Conservation (phyloP, 1,140 invertebrate species). For the Drosophila sucinea region DNA sequence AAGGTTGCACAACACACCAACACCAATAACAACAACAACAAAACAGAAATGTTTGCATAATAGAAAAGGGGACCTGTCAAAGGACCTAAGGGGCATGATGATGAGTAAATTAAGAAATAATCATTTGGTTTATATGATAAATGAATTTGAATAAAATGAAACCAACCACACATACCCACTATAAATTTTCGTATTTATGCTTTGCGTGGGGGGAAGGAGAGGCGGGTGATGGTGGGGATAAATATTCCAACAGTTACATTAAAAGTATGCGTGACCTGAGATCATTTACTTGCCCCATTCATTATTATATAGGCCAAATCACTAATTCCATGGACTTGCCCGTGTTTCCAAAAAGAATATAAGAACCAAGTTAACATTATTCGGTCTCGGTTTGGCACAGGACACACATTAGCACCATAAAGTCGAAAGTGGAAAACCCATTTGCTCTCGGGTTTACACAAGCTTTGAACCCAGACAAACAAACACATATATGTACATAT, state of each 20-base stretch:
- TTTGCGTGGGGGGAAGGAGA: no score
- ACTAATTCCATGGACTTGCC: not conserved
- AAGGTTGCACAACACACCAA: conserved; percentile 5
- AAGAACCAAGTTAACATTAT: not conserved
- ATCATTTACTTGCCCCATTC: conserved; percentile 19
- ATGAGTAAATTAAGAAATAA: conserved; percentile 34
- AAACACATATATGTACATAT: conserved; percentile 19
- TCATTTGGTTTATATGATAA: conserved; percentile 4
- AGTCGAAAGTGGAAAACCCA: conserved; percentile 9
- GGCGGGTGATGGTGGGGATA: not conserved
- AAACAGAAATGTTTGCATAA: conserved; percentile 19
- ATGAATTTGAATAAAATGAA: conserved; percentile 21
- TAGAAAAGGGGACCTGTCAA: not conserved
- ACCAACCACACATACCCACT: not conserved
- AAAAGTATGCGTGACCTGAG: conserved; percentile 42
- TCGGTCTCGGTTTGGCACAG: conserved; percentile 1
- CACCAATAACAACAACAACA: not conserved
- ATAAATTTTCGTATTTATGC: no score
- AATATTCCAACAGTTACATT: not conserved
- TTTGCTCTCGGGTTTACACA: conserved; percentile 16
- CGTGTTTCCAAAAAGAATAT: not conserved
- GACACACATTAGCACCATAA: conserved; percentile 12
- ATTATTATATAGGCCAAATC: not conserved
- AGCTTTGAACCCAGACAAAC: conserved; percentile 18
- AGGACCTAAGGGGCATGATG: conserved; percentile 17